Percentiles rank a stretch among this genome's conserved stretches.
Evolutionary conservation across 2,113 vertebrate species (phyloP).

Genomic region (Variabilichromis moorii): DNA sequence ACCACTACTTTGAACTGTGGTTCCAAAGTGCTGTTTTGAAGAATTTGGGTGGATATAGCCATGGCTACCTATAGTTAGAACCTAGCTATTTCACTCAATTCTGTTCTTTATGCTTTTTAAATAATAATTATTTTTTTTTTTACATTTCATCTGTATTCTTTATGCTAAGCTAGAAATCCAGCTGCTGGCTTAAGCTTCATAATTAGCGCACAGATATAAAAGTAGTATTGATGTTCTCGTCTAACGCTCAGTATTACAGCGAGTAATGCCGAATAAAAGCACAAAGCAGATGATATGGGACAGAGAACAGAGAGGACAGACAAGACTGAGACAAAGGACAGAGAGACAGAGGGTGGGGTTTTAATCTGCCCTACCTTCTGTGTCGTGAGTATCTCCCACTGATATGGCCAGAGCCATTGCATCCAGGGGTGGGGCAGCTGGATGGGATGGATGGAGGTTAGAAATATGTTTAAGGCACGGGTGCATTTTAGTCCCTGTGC

Average conservation of each 20-base stretch:
- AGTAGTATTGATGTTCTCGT: not conserved
- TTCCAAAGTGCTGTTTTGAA: not conserved
- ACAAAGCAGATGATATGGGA: not conserved
- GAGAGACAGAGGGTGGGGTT: slow-evolving; percentile 42
- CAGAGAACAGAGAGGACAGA: slow-evolving; percentile 1
- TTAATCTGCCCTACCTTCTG: slow-evolving; percentile 83
- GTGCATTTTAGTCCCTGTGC: slow-evolving; percentile 43
- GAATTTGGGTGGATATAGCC: not conserved
- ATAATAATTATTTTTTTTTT: not conserved
- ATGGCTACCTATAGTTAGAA: not conserved
- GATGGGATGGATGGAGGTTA: slow-evolving; percentile 66
- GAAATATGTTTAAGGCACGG: slow-evolving; percentile 51
- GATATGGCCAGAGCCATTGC: slow-evolving; percentile 90
- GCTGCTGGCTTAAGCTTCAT: not conserved
- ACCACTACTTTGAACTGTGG: not conserved
- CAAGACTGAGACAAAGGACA: slow-evolving; percentile 15
- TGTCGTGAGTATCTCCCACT: slow-evolving; percentile 95
- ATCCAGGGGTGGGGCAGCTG: slow-evolving; percentile 97
- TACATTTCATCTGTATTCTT: not conserved
- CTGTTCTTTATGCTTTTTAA: not conserved
- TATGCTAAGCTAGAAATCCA: not conserved
- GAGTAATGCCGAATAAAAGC: not conserved
- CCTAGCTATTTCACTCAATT: not conserved
- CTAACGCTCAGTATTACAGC: not conserved
- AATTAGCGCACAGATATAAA: not conserved